phyloP scores from a whole-genome alignment of 2,797 vertebrate genomes.

The Oceanodroma leucorhoa region DNA sequence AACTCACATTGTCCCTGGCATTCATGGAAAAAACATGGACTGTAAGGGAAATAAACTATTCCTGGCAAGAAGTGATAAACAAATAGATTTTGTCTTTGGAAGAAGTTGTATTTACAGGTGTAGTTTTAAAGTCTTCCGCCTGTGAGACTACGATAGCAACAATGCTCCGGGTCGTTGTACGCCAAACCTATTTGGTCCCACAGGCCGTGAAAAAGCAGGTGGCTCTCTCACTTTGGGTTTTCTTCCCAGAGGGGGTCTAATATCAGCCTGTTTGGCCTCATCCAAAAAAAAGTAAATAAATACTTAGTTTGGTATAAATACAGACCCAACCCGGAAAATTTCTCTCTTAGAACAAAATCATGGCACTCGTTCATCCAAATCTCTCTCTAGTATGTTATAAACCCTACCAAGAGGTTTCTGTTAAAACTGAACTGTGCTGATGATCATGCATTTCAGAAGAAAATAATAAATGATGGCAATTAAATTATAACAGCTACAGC shows the following conservation, averaged over 20 bases:
- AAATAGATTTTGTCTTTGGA: not conserved
- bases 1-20: not conserved
- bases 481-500: not conserved
- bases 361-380: not conserved
- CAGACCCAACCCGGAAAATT: not conserved
- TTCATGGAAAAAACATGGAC: accelerated
- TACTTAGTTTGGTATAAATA: not conserved
- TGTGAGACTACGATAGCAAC: not conserved
- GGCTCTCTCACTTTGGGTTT: not conserved
- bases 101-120: not conserved
- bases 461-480: not conserved
- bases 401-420: not conserved
- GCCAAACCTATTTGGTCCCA: accelerated
- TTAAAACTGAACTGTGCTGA: not conserved
- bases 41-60: not conserved
- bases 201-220: not conserved
- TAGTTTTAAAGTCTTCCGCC: not conserved
- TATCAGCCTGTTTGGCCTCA: not conserved
- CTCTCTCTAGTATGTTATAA: not conserved
- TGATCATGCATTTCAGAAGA: not conserved
- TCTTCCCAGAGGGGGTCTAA: not conserved
- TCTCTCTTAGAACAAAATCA: not conserved
- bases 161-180: not conserved
- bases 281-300: not conserved
- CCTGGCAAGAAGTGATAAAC: not conserved